Evolutionary conservation across 2,797 vertebrate genomes (phyloP), one percentile per base, ranked within the genome.

Genomic region (Varecia variegata): DNA sequence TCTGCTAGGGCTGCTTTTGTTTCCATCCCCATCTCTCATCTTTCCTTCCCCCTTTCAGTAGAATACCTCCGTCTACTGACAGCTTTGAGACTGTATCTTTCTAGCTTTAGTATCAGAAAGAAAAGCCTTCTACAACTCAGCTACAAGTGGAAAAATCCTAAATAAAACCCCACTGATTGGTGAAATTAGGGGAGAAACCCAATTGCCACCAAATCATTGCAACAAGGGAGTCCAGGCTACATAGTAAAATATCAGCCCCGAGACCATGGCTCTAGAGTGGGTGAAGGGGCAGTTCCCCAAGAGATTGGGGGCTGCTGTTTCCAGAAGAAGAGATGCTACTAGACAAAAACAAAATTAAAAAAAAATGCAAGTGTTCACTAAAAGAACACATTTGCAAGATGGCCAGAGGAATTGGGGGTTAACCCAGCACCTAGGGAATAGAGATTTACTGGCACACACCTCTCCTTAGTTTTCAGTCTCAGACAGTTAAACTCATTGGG

Each of bases 131-230:
- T 68, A 54, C 56, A 7, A 87, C 11, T 84, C 23, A 88, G 10
- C 7, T 86, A 3, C 50, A 96, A 35, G 71, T 18, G n/a, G 32
- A 95, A 97, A 93, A 95, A 70, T 70, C 14, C n/a, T 68, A 32
- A 4, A 71, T 23, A 45, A 7, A 62, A 65, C 6, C 32, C 32
- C 9, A 47, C 30, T 47, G 62, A 12, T 43, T 65, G 50, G 11
- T 65, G 50, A 88, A 50, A 27, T 50, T 60, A 87, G 50, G 60
- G 70, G 17, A 77, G 50, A 94, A 74, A 25, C 2, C 32, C 23
- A 68, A n/a, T 12, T 38, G 13, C 1, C 0, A 21, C 12, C 21
- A 82, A 47, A 88, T 20, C 30, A 7, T 43, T 74, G 15, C 52
- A 43, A 35, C 23, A 30, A 11, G 25, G 7, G 5, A 94, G 14